phyloP scores from a whole-genome alignment of 1,140 invertebrate species.

The Lepidurus packardi region DNA sequence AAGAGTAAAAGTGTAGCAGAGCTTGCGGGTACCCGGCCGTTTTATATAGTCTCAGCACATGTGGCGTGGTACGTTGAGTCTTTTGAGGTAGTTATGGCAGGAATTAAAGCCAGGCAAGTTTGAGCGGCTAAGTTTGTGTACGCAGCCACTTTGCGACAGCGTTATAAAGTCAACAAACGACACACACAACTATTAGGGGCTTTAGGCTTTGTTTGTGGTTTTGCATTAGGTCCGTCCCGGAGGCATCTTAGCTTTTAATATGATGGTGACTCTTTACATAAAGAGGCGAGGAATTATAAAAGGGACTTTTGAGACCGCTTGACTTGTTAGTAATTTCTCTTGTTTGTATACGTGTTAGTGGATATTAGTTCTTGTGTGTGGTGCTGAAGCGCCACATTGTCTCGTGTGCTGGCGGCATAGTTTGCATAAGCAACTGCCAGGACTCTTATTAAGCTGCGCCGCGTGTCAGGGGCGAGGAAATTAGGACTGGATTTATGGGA shows the following conservation, averaged over 20 bases:
- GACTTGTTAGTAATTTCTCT: neutral
- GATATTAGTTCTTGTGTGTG: neutral
- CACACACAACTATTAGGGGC: neutral
- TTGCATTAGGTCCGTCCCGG: neutral
- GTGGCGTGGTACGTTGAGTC: neutral
- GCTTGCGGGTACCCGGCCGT: neutral
- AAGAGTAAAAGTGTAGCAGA: neutral
- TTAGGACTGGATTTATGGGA: constrained; percentile 19
- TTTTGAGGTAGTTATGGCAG: neutral
- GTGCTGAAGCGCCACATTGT: constrained; percentile 20
- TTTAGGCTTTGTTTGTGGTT: neutral
- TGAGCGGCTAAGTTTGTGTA: neutral
- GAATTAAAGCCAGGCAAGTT: neutral
- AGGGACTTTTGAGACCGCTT: neutral
- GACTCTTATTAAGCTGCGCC: constrained; percentile 21
- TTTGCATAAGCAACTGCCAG: constrained; percentile 21
- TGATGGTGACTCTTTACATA: constrained; percentile 5
- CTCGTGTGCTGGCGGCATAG: constrained; percentile 20
- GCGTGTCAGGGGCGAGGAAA: constrained; percentile 12
- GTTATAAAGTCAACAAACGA: constrained; percentile 16
- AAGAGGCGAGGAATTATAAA: constrained; percentile 19
- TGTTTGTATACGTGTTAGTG: too few species aligned
- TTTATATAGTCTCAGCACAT: neutral
- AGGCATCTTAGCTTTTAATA: neutral
- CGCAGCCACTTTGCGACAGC: neutral